Evolutionary conservation across 1,140 invertebrate genomes (phyloP).

Genomic region (Eriosoma lanigerum): DNA sequence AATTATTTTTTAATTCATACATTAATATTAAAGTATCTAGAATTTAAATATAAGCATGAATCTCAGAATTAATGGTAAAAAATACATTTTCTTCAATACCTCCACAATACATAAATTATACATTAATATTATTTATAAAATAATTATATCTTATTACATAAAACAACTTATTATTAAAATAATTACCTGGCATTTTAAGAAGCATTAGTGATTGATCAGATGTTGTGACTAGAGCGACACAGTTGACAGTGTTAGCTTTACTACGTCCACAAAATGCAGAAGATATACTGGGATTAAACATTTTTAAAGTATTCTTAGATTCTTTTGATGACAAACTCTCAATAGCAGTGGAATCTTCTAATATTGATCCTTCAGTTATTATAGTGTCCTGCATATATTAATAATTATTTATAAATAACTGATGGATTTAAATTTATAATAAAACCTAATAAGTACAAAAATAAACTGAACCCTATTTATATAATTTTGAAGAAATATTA

Average conservation of each 20-base stretch:
- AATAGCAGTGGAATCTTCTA: constrained; percentile 35
- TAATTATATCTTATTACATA: too few relatives aligned
- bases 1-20: too few relatives aligned
- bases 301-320: constrained; percentile 13
- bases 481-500: too few relatives aligned
- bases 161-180: neutral
- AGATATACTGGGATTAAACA: constrained; percentile 40
- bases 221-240: constrained; percentile 46
- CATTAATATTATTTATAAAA: too few relatives aligned
- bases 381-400: constrained; percentile 26
- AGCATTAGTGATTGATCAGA: constrained; percentile 48
- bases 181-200: constrained; percentile 52
- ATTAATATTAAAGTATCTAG: too few relatives aligned
- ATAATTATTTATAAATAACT: neutral
- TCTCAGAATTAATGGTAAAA: too few relatives aligned
- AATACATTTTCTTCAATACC: too few relatives aligned
- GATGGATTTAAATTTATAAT: too few relatives aligned
- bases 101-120: too few relatives aligned
- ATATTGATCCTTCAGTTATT: constrained; percentile 36
- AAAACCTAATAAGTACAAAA: too few relatives aligned
- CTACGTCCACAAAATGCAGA: constrained; percentile 48
- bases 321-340: constrained; percentile 45
- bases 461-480: too few relatives aligned
- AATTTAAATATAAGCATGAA: too few relatives aligned
- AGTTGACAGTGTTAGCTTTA: constrained; percentile 52